Evolutionary conservation across 2,113 vertebrate genomes (phyloP), one percentile per base, ranked within the genome.

Genomic region (Nyctibius bracteatus): DNA sequence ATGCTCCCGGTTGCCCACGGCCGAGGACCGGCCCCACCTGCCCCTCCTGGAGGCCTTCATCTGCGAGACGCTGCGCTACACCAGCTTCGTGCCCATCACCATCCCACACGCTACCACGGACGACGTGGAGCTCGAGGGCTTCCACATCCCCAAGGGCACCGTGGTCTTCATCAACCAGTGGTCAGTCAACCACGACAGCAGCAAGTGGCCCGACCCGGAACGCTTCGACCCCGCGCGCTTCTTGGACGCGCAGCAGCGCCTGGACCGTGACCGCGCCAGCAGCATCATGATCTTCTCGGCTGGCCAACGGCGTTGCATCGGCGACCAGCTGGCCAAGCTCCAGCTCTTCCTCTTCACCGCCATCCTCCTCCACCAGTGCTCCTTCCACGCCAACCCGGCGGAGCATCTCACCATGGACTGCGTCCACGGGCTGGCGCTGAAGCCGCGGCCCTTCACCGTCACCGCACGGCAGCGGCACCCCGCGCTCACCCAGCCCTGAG

Each of bases 81-180:
- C 97, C 95, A 99, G 98, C 97, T 99, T 99, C 5, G 98, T 99
- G 58, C 99, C 99, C 2, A 59, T 99, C 94, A 99, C 99, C 91
- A 99, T 99, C 96, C 99, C 99, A 0, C 99, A 99, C 58, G 98
- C 98, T 52, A 99, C 99, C 74, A 99, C 98, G 5, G 92, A 98
- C 1, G 98, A 99, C 6, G 98, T 99, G 73, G 97, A 97, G 21
- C 98, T 99, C 4, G 98, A 98, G 37, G 98, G 98, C 77, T 97
- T 98, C 92, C 97, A 96, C 98, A 98, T 99, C 95, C 98, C 98
- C 79, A 98, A 98, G 92, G 98, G 98, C 97, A 99, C 98, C 0
- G 98, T 99, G 58, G 97, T 99, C 75, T 99, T 99, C 93, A 94
- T 99, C 94, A 99, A 99, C 94, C 99, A 99, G 96, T 99, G 98